phyloP scores from a whole-genome alignment of 2,888 invertebrate genomes.

The Eilema caniola region DNA sequence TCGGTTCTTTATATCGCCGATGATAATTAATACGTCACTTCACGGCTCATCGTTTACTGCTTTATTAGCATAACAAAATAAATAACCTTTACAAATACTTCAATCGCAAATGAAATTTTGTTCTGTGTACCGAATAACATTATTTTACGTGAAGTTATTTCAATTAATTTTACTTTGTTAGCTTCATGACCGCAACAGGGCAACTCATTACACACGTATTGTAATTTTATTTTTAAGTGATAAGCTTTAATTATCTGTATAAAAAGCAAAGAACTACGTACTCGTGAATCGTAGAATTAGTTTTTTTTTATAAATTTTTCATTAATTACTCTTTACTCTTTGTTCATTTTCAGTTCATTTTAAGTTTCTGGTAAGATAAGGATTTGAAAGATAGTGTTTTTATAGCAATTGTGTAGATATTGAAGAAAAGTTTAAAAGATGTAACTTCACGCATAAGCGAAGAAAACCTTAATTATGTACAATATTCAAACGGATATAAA shows the following conservation, averaged over 20 bases:
- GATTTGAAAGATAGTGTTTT: no score
- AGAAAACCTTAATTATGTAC: not conserved
- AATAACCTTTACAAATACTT: constrained; percentile 24
- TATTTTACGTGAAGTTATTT: not conserved
- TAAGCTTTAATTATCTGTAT: not conserved
- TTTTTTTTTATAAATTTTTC: no score
- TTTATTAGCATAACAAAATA: constrained; percentile 39
- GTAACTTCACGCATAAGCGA: not conserved
- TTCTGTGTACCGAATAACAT: not conserved
- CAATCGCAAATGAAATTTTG: constrained; percentile 11
- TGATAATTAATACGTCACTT: constrained; percentile 22
- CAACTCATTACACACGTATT: not conserved
- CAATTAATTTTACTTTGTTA: not conserved
- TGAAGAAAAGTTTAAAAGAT: not conserved
- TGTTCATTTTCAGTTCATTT: not conserved
- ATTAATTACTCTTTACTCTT: no score
- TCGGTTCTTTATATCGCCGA: constrained; percentile 16
- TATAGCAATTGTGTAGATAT: no score
- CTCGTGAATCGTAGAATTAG: not conserved
- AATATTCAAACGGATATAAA: no score
- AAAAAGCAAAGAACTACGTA: not conserved
- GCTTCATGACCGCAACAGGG: not conserved
- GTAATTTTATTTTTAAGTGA: not conserved
- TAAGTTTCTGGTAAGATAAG: not conserved
- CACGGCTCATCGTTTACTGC: constrained; percentile 19